These are phyloP conservation scores for Andricus quercusramuli DNA, from an alignment of 2,888 invertebrate species.

Conservation along the genomic window DNA sequence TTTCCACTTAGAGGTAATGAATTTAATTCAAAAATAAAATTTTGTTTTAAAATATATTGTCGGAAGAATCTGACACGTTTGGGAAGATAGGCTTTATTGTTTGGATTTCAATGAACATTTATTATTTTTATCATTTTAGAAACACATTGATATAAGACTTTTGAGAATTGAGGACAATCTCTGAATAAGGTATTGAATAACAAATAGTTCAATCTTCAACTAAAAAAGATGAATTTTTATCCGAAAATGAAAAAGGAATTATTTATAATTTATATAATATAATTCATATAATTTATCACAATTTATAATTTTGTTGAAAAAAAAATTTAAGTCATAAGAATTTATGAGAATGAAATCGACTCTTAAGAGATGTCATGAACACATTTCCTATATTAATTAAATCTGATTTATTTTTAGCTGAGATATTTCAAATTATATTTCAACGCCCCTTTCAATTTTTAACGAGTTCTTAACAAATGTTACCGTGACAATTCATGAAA, in stretches of 20 bases:
- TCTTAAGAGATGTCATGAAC: not conserved
- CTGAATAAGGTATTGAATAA: not conserved
- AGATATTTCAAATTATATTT: not conserved
- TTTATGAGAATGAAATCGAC: not conserved
- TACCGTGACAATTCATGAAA: not conserved
- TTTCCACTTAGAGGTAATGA: not conserved
- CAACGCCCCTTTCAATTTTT: not conserved
- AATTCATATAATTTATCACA: no score
- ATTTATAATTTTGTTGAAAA: no score
- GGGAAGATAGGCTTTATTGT: no score
- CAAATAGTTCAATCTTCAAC: no score
- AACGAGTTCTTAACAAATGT: not conserved
- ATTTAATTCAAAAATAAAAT: not conserved
- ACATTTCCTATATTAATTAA: not conserved
- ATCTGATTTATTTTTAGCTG: not conserved
- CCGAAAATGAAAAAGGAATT: no score
- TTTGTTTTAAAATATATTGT: not conserved
- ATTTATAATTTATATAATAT: no score
- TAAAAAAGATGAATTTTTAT: no score
- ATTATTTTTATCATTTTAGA: no score
- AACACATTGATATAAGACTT: no score
- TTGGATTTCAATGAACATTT: no score
- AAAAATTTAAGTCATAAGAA: no score
- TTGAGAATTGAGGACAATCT: not conserved
- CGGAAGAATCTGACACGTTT: no score